These are phyloP conservation scores for Caenorhabditis doughertyi DNA, from an alignment of 2,888 invertebrate genomes.

Conservation along the genomic window DNA sequence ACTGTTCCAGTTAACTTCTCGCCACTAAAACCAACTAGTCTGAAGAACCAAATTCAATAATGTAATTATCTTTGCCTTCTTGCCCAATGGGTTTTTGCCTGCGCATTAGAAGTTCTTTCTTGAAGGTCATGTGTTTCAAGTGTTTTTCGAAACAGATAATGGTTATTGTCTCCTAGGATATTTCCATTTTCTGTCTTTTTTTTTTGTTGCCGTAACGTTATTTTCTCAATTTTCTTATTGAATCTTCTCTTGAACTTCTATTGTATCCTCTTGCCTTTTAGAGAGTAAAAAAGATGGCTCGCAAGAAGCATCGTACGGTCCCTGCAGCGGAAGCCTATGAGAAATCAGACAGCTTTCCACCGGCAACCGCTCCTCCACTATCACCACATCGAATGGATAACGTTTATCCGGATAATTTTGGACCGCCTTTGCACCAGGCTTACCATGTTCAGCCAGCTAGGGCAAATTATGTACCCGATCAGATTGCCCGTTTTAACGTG, in stretches of 20 bases:
- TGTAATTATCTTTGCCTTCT: constrained; percentile 52
- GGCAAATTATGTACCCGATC: constrained; percentile 53
- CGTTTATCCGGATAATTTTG: constrained; percentile 49
- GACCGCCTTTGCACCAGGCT: constrained; percentile 50
- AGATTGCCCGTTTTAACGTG: constrained; percentile 66
- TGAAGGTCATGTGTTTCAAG: constrained; percentile 58
- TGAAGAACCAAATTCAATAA: constrained; percentile 39
- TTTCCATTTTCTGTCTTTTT: constrained; percentile 1
- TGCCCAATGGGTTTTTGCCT: constrained; percentile 39
- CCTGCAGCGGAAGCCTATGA: constrained; percentile 48
- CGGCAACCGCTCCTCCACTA: constrained; percentile 64
- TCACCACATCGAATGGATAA: constrained; percentile 48
- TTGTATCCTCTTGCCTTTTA: constrained; percentile 3
- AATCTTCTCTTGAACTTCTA: not conserved
- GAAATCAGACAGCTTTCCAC: constrained; percentile 37
- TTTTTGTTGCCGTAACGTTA: not conserved
- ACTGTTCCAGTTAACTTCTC: constrained; percentile 29
- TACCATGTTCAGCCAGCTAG: constrained; percentile 51
- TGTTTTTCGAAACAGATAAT: constrained; percentile 47
- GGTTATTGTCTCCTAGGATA: constrained; percentile 42
- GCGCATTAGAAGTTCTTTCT: constrained; percentile 46
- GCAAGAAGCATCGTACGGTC: constrained; percentile 59
- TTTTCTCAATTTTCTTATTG: not conserved
- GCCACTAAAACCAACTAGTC: constrained; percentile 1
- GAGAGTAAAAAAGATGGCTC: constrained; percentile 53